These are phyloP conservation scores for Agrochola lychnidis DNA, from an alignment of 2,888 invertebrate genomes.

Conservation along the genomic window DNA sequence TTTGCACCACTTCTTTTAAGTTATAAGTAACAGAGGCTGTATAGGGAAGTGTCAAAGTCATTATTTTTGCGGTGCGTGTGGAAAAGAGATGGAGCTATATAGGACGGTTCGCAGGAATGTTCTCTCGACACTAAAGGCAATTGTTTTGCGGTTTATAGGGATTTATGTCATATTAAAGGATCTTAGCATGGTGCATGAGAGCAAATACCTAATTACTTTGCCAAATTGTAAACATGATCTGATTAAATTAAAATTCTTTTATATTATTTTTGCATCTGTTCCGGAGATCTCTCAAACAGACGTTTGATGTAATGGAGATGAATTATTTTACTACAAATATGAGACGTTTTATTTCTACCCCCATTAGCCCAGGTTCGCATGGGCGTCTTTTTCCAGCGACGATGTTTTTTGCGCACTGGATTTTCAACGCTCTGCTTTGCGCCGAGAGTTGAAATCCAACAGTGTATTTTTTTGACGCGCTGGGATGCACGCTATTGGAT, in stretches of 20 bases:
- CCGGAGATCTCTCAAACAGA: neutral
- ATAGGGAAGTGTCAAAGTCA: too few species aligned
- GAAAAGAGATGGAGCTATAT: neutral
- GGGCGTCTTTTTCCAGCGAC: too few species aligned
- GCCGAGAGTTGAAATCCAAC: too few species aligned
- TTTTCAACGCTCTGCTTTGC: too few species aligned
- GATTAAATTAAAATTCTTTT: neutral
- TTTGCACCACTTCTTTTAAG: constrained; percentile 39
- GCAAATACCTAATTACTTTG: neutral
- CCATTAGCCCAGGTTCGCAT: too few species aligned
- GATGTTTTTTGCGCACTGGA: too few species aligned
- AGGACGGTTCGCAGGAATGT: too few species aligned
- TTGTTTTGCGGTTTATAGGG: neutral
- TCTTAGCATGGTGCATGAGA: neutral
- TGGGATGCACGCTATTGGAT: too few species aligned
- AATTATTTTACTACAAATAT: neutral
- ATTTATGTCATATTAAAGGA: neutral
- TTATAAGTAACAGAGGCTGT: too few species aligned
- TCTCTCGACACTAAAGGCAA: neutral
- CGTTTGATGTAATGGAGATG: neutral
- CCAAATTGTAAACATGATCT: neutral
- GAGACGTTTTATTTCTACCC: constrained; percentile 7
- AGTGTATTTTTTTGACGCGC: too few species aligned
- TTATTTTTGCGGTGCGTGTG: neutral
- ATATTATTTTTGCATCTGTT: neutral